Conservation (phyloP, 2,888 invertebrate genomes). For the Phragmatobia fuliginosa region DNA sequence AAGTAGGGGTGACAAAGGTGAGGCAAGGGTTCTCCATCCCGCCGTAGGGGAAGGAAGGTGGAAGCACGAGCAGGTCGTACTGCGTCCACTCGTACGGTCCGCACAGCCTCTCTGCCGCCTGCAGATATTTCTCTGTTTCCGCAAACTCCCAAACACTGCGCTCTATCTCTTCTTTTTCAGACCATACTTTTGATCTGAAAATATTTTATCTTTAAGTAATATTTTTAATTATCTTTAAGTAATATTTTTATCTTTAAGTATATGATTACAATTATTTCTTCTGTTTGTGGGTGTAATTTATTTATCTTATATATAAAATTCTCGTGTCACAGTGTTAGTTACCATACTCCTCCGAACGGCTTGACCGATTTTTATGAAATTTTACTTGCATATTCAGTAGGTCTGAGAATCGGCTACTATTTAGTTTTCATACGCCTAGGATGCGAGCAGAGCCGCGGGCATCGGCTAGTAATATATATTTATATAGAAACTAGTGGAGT, state of each 20-base stretch:
- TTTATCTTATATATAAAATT: too few species aligned
- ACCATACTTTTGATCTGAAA: slow-evolving; percentile 93
- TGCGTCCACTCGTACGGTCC: slow-evolving; percentile 96
- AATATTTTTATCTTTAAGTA: too few species aligned
- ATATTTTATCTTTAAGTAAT: neutral
- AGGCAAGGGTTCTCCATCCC: slow-evolving; percentile 99
- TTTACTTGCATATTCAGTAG: too few species aligned
- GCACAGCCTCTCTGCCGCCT: slow-evolving; percentile 93
- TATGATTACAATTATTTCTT: too few species aligned
- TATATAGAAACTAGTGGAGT: too few species aligned
- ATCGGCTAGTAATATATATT: too few species aligned
- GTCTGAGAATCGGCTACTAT: too few species aligned
- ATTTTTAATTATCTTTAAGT: neutral
- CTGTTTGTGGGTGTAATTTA: neutral
- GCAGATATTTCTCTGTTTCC: slow-evolving; percentile 93
- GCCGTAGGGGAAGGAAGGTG: slow-evolving; percentile 97
- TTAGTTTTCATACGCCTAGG: too few species aligned
- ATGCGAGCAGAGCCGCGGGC: too few species aligned
- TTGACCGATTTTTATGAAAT: too few species aligned
- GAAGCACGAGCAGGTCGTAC: slow-evolving; percentile 96
- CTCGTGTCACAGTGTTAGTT: too few species aligned
- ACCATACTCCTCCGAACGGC: too few species aligned
- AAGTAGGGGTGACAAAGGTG: slow-evolving; percentile 97
- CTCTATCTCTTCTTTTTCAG: slow-evolving; percentile 94
- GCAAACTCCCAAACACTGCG: slow-evolving; percentile 95